Conservation (phyloP, 2,888 invertebrate species). For the Mimas tiliae region DNA sequence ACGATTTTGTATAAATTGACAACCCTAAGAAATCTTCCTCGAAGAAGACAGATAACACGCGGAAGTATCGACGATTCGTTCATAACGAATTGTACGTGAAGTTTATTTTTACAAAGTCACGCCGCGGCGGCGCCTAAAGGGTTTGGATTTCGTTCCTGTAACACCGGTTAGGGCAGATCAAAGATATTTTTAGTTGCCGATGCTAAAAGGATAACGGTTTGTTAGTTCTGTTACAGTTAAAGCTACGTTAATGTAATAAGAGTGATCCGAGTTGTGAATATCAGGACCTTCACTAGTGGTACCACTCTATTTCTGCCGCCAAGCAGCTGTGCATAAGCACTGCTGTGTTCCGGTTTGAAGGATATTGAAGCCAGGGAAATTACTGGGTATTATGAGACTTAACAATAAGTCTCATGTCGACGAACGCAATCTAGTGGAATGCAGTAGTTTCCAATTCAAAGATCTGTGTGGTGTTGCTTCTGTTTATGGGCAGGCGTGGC, state of each 20-base stretch:
- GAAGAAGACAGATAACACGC: constrained; percentile 68
- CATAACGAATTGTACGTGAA: constrained; percentile 50
- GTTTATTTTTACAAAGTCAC: constrained; percentile 50
- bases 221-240: constrained; percentile 24
- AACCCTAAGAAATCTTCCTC: constrained; percentile 46
- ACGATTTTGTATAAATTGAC: constrained; percentile 28
- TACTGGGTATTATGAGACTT: too few relatives aligned
- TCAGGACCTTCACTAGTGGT: too few relatives aligned
- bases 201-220: constrained; percentile 44
- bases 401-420: too few relatives aligned
- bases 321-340: too few relatives aligned
- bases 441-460: too few relatives aligned
- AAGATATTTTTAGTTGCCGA: constrained; percentile 4
- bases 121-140: constrained; percentile 52
- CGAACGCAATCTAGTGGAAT: too few relatives aligned
- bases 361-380: too few relatives aligned
- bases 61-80: constrained; percentile 58
- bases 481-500: too few relatives aligned
- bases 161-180: constrained; percentile 21
- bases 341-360: too few relatives aligned
- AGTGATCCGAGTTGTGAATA: background rate
- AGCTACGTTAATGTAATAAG: background rate
- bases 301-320: too few relatives aligned
- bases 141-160: constrained; percentile 32
- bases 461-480: too few relatives aligned